Conservation (phyloP, 2,888 invertebrate species). For the Dasypolia templi region DNA sequence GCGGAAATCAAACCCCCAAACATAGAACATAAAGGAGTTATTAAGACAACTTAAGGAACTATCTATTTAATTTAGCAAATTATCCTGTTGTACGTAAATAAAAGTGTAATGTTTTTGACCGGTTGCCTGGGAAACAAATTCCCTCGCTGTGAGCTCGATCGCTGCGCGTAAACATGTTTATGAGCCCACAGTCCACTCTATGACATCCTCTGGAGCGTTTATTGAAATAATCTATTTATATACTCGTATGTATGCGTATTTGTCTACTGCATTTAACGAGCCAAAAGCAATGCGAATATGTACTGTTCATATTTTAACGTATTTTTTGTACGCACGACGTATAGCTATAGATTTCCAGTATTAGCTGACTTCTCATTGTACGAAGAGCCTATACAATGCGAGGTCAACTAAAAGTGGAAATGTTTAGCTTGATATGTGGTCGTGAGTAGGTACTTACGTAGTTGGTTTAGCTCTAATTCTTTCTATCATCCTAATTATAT, state of each 20-base stretch:
- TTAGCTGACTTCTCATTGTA: too few relatives aligned
- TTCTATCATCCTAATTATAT: too few relatives aligned
- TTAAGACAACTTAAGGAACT: neutral
- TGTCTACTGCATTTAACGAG: conserved; percentile 45
- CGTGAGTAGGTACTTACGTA: too few relatives aligned
- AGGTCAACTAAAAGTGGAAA: too few relatives aligned
- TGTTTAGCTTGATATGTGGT: too few relatives aligned
- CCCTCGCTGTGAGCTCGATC: conserved; percentile 45
- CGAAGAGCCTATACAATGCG: too few relatives aligned
- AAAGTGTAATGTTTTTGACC: conserved; percentile 61
- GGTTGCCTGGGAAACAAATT: conserved; percentile 62
- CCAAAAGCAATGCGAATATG: conserved; percentile 29
- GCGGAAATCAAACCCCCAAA: too few relatives aligned
- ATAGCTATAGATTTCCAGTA: too few relatives aligned
- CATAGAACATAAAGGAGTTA: neutral
- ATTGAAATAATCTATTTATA: conserved; percentile 68
- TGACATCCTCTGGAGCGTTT: conserved; percentile 68
- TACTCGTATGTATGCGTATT: conserved; percentile 59
- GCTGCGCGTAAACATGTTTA: conserved; percentile 69
- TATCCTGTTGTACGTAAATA: conserved; percentile 44
- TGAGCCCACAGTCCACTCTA: conserved; percentile 64
- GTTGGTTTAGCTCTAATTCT: neutral
- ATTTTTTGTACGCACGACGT: neutral
- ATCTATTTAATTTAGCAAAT: neutral
- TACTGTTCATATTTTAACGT: conserved; percentile 3